Evolutionary conservation across 2,797 vertebrate genomes (phyloP), one percentile per base, ranked within the genome.

Genomic region (Chloroceryle inda): DNA sequence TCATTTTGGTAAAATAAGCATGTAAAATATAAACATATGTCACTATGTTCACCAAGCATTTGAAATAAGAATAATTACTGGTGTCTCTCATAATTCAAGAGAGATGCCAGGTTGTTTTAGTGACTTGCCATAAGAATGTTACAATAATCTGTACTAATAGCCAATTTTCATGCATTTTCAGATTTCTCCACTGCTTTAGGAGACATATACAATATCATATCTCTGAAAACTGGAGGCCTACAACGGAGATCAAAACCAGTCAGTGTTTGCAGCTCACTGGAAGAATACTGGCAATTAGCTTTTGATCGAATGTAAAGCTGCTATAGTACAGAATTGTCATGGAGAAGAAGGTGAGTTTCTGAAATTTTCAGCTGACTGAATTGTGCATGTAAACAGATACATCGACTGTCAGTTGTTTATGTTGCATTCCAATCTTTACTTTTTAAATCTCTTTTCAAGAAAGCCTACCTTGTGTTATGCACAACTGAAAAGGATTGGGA

Each of bases 1-100:
- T 93, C 73, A 75, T 94, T 94, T 94, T 64, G 53, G 73, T 94
- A 84, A 95, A 94, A 92, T 72, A 92, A 92, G 58, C 71, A 50
- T 72, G 66, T 50, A 84, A 77, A 92, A 61, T 88, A 69, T 81
- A 95, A 94, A 75, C 61, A 38, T 88, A 89, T 83, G 72, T 71
- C 12, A 2, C 76, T 85, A 79, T 72, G 59, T 74, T 96, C 88
- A 74, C 40, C 14, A 90, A 31, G 50, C 21, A 35, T 64, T 83
- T 89, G 82, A 88, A 89, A 96, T 85, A 71, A 37, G 26, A 74
- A 49, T 89, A 78, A 74, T 91, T 95, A 62, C 62, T 78, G 72
- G 17, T 78, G 18, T 77, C 37, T 83, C 37, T 78, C 63, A 27
- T 49, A 92, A 85, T 61, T 77, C 50, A 79, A 37, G n/a, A 73